Base-by-base conservation (phyloP, 2,797 vertebrate species). In the Cheirogaleus major region DNA sequence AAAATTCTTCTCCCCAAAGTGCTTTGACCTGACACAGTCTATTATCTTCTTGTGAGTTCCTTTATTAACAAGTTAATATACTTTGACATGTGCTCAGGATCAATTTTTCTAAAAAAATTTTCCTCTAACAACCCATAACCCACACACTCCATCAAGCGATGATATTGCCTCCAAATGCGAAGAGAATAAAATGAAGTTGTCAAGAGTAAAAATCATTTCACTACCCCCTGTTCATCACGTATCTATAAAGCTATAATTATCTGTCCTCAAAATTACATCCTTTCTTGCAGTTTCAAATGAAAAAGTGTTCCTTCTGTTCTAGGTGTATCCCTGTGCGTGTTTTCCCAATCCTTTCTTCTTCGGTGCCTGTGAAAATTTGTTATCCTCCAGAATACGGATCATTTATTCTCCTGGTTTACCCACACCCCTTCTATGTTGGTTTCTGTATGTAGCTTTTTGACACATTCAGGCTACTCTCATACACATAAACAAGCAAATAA, bases 31-130 rank as follows among this genome's bases (percentile, higher is more conserved):
- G 82, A 94, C 52, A 89, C 35, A 69, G 18, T 91, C 76, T 88
- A 95, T 96, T 96, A 96, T 94, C 78, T 89, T 85, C 93, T 84
- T 76, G 73, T 50, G 82, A 96, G 55, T 79, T 91, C 80, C 89
- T 93, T 95, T 80, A 95, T 96, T 95, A 97, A 95, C 73, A 96
- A 92, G 67, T 93, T 95, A 96, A 97, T 95, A 91, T 79, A 79
- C 82, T 96, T 84, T 96, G 96, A 97, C 95, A 59, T 75, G 85
- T 94, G 73, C 79, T 97, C 86, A 94, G 57, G 95, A 96, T 91
- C 93, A 96, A 96, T 95, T 97, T 95, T 94, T 94, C 91, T 86
- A 65, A 89, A 79, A 79, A 94, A 95, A 94, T 91, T 96, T 82
- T 93, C 23, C 55, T 94, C 79, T 89, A 96, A 97, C 79, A 89